These are phyloP conservation scores for Cataglyphis altisquamis DNA, from an alignment of 2,888 invertebrate species.

Conservation along the genomic window DNA sequence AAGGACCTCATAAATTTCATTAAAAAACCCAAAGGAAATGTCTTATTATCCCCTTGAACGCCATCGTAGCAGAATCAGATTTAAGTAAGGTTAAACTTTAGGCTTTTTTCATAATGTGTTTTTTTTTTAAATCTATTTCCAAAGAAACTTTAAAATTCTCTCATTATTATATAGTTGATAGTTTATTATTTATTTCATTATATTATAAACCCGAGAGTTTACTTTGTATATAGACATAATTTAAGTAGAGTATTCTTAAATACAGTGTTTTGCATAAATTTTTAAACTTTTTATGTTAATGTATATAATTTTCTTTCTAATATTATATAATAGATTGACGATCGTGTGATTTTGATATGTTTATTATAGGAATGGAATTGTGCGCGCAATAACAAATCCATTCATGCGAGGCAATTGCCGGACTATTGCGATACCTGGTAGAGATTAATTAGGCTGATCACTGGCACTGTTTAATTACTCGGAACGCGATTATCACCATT, in stretches of 20 bases:
- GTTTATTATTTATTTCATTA: conserved; percentile 5
- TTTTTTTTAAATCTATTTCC: neutral
- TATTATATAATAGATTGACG: neutral
- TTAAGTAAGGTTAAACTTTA: neutral
- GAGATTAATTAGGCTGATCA: conserved; percentile 44
- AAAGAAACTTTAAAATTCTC: neutral
- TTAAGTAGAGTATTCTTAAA: neutral
- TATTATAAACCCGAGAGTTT: neutral
- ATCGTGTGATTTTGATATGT: neutral
- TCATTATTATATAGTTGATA: neutral
- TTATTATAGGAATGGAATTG: neutral
- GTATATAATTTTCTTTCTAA: neutral
- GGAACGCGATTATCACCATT: conserved; percentile 21
- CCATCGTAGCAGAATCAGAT: neutral
- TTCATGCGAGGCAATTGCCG: neutral
- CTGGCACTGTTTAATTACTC: conserved; percentile 29
- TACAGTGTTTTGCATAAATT: neutral
- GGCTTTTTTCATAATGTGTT: neutral
- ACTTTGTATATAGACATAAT: neutral
- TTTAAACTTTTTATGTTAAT: neutral
- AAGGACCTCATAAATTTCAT: conserved; percentile 20
- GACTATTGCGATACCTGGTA: conserved; percentile 12
- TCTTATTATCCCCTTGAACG: conserved; percentile 4
- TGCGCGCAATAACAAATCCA: neutral
- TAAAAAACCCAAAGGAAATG: conserved; percentile 21